Percentiles rank a stretch among this genome's conserved stretches.
Evolutionary conservation across 2,113 vertebrate genomes (phyloP).

Genomic region (Okapia johnstoni): DNA sequence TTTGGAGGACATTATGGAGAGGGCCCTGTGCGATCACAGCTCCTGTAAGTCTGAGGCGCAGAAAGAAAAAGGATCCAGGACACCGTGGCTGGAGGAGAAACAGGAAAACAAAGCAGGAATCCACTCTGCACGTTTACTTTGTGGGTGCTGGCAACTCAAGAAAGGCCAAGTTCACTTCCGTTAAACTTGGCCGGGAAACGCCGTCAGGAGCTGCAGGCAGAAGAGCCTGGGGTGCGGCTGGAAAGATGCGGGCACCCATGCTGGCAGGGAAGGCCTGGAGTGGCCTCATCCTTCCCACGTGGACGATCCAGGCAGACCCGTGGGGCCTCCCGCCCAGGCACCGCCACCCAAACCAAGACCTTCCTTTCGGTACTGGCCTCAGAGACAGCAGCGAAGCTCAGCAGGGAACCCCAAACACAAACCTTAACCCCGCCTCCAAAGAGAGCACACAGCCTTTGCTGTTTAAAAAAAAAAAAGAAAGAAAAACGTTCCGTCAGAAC

Average conservation of each 20-base stretch:
- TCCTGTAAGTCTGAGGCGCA: neutral
- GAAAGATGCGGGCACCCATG: neutral
- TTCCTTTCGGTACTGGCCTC: neutral
- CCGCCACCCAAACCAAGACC: neutral
- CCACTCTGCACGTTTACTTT: neutral
- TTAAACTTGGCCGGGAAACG: neutral
- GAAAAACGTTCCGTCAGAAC: neutral
- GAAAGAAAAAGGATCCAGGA: neutral
- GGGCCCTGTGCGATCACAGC: rapidly evolving
- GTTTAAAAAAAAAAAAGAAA: neutral
- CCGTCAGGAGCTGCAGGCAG: neutral
- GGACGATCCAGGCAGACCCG: neutral
- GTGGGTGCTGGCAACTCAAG: neutral
- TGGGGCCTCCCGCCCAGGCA: neutral
- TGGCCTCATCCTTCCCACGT: neutral
- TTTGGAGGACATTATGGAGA: neutral
- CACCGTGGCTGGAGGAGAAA: neutral
- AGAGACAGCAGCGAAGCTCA: neutral
- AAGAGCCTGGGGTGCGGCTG: neutral
- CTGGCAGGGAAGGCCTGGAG: neutral
- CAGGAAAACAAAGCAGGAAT: neutral
- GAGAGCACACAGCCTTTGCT: neutral
- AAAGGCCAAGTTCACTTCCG: neutral
- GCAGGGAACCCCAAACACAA: neutral
- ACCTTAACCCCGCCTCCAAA: neutral